Base-by-base conservation (phyloP, 2,113 vertebrate species). In the Xiphophorus maculatus region DNA sequence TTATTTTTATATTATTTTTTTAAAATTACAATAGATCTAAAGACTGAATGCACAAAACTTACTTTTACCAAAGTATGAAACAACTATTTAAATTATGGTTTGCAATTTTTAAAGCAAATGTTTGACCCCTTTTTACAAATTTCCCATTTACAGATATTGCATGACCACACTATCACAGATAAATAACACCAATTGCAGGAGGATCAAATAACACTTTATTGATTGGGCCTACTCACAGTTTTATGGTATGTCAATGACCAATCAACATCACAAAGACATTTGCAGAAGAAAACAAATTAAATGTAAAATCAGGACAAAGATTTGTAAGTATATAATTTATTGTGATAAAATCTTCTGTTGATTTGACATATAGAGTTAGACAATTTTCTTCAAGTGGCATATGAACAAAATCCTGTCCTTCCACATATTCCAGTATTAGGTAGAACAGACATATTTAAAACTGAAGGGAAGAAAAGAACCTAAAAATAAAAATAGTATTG, bases 261-360 rank as follows among this genome's bases (percentile, higher is more conserved):
- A 51, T 62, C 37, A 13, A 71, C 28, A 29, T 63, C 44, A 84
- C 37, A 42, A 77, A 74, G 17, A 29, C 12, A 81, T 48, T 48
- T 48, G 14, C 44, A 48, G 5, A 48, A 19, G 17, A 19, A 48
- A 48, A 48, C 17, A 61, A 60, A 73, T 33, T 22, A 17, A 27
- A 60, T 27, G 29, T 14, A 27, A 15, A 42, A 76, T 33, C n/a
- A 61, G 19, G 69, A 44, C 1, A 25, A 75, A 65, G 0, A 61
- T 42, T 42, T 42, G 14, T 42, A 42, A 42, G 13, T 42, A 42
- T 15, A 15, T 42, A 4, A 42, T 19, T 48, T 13, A 61, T 29
- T 7, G 10, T 58, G 5, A 9, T n/a, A 58, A 8, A 58, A 6
- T 25, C 7, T 58, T 3, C n/a, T 10, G 7, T 33, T 33, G 1